Conservation (phyloP, 2,797 vertebrate species). For the Fundulus diaphanus region DNA sequence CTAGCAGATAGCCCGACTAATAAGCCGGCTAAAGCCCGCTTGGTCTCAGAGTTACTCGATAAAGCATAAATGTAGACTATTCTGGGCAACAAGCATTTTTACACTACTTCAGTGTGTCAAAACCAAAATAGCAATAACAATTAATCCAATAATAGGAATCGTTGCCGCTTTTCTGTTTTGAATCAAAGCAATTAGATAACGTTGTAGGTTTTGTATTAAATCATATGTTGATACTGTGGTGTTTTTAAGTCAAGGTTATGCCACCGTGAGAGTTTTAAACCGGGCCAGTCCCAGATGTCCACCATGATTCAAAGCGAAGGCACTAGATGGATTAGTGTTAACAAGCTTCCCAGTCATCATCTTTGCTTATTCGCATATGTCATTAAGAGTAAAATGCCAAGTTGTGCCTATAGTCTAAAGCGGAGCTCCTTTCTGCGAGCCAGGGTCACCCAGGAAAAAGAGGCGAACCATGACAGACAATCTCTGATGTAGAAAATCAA, state of each 20-base stretch:
- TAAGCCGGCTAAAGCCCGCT: neutral
- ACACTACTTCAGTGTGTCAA: neutral
- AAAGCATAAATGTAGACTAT: neutral
- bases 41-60: neutral
- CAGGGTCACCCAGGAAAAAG: neutral
- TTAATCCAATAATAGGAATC: neutral
- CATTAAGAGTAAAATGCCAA: neutral
- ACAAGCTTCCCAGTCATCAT: neutral
- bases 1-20: neutral
- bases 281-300: neutral
- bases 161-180: neutral
- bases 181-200: neutral
- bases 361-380: neutral
- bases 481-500: neutral
- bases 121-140: neutral
- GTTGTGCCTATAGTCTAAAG: neutral
- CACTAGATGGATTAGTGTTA: neutral
- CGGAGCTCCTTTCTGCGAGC: neutral
- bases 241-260: neutral
- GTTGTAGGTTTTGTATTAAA: neutral
- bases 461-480: neutral
- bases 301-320: neutral
- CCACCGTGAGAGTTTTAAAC: neutral
- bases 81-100: neutral
- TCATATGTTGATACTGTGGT: neutral